Percentiles rank a stretch among this genome's conserved stretches.
phyloP scores from a whole-genome alignment of 2,113 vertebrate genomes.

The Apeltes quadracus region DNA sequence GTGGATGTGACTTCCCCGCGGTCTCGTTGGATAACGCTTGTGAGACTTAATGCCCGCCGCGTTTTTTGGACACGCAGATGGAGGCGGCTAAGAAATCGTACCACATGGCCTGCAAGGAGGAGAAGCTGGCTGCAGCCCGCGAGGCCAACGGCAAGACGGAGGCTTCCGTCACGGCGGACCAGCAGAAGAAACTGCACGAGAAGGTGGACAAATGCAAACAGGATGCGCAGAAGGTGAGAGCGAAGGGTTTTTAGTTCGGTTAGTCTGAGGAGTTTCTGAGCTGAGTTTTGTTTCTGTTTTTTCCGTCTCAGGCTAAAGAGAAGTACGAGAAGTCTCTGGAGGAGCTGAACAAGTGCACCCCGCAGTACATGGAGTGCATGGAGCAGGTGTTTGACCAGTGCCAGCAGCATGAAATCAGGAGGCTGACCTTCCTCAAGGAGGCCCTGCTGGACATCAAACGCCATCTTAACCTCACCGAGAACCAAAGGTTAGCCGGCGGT shows the following conservation, averaged over 20 bases:
- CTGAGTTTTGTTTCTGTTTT: slow-evolving; percentile 2
- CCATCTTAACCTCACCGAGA: slow-evolving; percentile 95
- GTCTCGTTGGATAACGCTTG: slow-evolving; percentile 6
- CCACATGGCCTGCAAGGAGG: slow-evolving; percentile 98
- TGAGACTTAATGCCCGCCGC: slow-evolving; percentile 7
- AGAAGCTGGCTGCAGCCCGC: slow-evolving; percentile 89
- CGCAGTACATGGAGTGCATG: slow-evolving; percentile 95
- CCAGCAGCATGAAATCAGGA: slow-evolving; percentile 97
- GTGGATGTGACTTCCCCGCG: neutral
- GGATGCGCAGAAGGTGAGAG: slow-evolving; percentile 88
- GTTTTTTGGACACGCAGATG: slow-evolving; percentile 80
- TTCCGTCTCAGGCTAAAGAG: slow-evolving; percentile 87
- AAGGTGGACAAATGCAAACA: slow-evolving; percentile 98
- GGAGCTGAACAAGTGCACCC: slow-evolving; percentile 92
- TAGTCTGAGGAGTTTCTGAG: neutral
- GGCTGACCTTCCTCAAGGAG: slow-evolving; percentile 96
- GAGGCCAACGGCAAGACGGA: slow-evolving; percentile 95
- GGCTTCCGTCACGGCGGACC: slow-evolving; percentile 90
- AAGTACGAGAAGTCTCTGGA: slow-evolving; percentile 98
- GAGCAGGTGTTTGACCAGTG: slow-evolving; percentile 98
- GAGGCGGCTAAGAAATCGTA: slow-evolving; percentile 95
- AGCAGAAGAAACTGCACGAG: slow-evolving; percentile 98
- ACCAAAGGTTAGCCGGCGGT: slow-evolving; percentile 84
- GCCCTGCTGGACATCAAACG: slow-evolving; percentile 95
- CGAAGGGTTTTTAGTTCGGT: neutral